These are phyloP conservation scores for Erethizon dorsatum DNA, from an alignment of 2,797 vertebrate genomes.

Conservation along the genomic window DNA sequence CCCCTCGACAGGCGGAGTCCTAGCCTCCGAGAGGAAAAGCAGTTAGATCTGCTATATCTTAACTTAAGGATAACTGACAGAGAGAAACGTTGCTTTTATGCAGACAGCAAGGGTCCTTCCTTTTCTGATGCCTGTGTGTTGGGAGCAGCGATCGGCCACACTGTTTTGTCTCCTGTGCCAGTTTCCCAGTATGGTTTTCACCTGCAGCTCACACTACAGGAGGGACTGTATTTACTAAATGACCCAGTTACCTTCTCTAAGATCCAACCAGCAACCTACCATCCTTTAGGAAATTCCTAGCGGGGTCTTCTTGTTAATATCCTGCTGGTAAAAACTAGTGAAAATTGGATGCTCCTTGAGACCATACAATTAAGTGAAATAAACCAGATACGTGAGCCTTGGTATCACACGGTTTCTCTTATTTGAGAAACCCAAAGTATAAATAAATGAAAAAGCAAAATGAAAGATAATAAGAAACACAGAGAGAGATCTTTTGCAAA, in stretches of 20 bases:
- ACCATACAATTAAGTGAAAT: background rate
- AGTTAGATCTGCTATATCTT: conserved; percentile 45
- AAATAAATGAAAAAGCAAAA: background rate
- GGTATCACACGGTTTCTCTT: background rate
- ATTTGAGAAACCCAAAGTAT: background rate
- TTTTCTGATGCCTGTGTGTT: background rate
- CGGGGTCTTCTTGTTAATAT: background rate
- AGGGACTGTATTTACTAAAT: background rate
- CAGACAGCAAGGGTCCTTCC: background rate
- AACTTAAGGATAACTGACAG: conserved; percentile 36
- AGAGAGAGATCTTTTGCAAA: background rate
- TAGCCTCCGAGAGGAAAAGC: background rate
- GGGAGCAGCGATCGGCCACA: background rate
- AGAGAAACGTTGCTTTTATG: conserved; percentile 29
- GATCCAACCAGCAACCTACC: background rate
- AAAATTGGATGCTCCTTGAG: background rate
- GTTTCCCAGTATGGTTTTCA: background rate
- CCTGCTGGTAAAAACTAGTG: background rate
- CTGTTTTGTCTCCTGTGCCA: background rate
- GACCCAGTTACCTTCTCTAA: background rate
- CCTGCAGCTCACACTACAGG: background rate
- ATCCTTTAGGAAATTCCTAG: conserved; percentile 8
- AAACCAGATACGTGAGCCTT: background rate
- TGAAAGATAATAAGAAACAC: background rate
- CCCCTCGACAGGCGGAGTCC: conserved; percentile 75